Evolutionary conservation across 1,140 invertebrate genomes (phyloP), one percentile per base, ranked within the genome.

Genomic region (Palaemon carinicauda): DNA sequence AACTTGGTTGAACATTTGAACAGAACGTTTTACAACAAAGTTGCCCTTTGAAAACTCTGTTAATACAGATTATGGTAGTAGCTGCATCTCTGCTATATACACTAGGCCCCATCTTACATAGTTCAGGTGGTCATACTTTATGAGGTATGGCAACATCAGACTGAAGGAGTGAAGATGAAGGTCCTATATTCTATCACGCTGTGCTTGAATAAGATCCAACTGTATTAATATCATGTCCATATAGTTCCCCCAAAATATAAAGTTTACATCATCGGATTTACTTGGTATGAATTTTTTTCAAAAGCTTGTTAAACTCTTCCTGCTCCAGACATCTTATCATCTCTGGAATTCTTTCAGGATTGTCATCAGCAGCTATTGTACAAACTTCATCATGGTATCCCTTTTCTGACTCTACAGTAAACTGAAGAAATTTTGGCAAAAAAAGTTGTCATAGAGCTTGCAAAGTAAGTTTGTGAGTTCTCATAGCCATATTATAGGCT

Each of bases 1-100:
- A 50, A 77, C 31, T 77, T 77, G 74, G 74, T 19, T 77, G 33
- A 77, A 77, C 33, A 7, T 77, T 51, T 50, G 74, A 77, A 10
- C 74, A 5, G 27, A 77, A 41, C 74, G n/a, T n/a, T n/a, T n/a
- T n/a, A n/a, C n/a, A n/a, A n/a, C n/a, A n/a, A n/a, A n/a, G n/a
- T n/a, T n/a, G n/a, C n/a, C n/a, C n/a, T n/a, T n/a, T n/a, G n/a
- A n/a, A n/a, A n/a, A n/a, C n/a, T n/a, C n/a, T n/a, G n/a, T n/a
- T n/a, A n/a, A n/a, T n/a, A n/a, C n/a, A n/a, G n/a, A n/a, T n/a
- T n/a, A n/a, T n/a, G n/a, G n/a, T n/a, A n/a, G n/a, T n/a, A n/a
- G n/a, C n/a, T n/a, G n/a, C n/a, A n/a, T n/a, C n/a, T n/a, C n/a
- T n/a, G n/a, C n/a, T n/a, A n/a, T n/a, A n/a, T n/a, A n/a, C n/a